phyloP scores from a whole-genome alignment of 2,888 invertebrate species.

The Odiellus spinosus region DNA sequence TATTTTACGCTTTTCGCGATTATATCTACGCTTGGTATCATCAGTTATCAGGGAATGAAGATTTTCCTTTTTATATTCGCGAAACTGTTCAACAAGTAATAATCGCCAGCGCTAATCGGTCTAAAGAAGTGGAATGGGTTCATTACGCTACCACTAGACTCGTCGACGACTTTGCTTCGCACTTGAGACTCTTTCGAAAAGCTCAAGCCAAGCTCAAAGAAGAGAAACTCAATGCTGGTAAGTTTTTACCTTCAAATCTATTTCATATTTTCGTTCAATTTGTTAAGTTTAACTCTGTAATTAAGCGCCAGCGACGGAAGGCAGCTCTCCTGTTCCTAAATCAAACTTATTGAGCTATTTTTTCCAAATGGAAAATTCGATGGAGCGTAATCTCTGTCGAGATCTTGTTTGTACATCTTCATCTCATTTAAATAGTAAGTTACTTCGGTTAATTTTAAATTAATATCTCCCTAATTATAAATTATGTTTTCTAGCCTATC shows the following conservation, averaged over 20 bases:
- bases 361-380: slow-evolving; percentile 72
- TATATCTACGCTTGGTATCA: slow-evolving; percentile 53
- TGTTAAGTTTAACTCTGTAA: no score
- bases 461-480: neutral
- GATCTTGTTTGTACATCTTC: slow-evolving; percentile 60
- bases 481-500: slow-evolving; percentile 41
- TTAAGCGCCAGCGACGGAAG: slow-evolving; percentile 22
- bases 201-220: slow-evolving; percentile 37
- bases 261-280: no score
- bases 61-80: slow-evolving; percentile 52
- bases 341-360: slow-evolving; percentile 52
- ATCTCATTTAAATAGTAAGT: slow-evolving; percentile 37
- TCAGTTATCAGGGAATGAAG: slow-evolving; percentile 46
- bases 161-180: slow-evolving; percentile 78
- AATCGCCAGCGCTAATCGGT: slow-evolving; percentile 48
- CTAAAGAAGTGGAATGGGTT: slow-evolving; percentile 80
- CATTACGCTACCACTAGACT: slow-evolving; percentile 67
- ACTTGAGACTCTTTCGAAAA: slow-evolving; percentile 68
- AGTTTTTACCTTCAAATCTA: no score
- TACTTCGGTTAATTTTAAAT: slow-evolving; percentile 1
- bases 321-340: neutral
- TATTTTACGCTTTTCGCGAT: slow-evolving; percentile 61
- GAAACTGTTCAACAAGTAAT: slow-evolving; percentile 52
- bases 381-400: slow-evolving; percentile 64
- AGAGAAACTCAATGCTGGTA: slow-evolving; percentile 36